These are phyloP conservation scores for Rhinatrema bivittatum DNA, from an alignment of 2,797 vertebrate genomes.

Conservation along the genomic window DNA sequence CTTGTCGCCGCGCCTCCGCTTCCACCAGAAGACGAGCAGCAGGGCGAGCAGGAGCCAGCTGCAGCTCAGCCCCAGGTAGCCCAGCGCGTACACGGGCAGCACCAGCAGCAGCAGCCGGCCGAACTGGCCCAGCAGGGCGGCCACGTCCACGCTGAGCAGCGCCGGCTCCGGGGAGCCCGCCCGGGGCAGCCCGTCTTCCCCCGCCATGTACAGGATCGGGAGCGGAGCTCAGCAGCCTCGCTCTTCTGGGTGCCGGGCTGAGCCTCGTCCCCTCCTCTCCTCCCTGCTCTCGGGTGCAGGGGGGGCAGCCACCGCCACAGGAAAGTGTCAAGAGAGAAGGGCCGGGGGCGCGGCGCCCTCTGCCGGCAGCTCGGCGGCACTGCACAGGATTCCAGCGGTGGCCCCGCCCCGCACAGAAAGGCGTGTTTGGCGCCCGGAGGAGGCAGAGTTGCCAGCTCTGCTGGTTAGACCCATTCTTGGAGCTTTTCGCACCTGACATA, in stretches of 20 bases:
- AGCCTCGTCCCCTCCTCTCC: too few relatives aligned
- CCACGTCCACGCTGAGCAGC: slow-evolving; percentile 61
- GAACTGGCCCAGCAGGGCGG: slow-evolving; percentile 76
- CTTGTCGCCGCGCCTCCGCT: slow-evolving; percentile 56
- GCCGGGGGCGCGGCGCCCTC: background rate
- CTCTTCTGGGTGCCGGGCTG: slow-evolving; percentile 19
- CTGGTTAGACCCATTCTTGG: too few relatives aligned
- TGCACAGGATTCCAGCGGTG: too few relatives aligned
- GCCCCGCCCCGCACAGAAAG: background rate
- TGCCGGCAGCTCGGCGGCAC: too few relatives aligned
- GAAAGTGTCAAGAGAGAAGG: background rate
- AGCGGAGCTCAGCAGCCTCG: background rate
- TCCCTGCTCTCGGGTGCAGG: background rate
- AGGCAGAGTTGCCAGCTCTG: background rate
- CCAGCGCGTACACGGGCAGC: slow-evolving; percentile 83
- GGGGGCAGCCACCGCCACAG: background rate
- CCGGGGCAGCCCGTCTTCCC: slow-evolving; percentile 5
- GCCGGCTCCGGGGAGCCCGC: slow-evolving; percentile 42
- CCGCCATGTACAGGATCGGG: background rate
- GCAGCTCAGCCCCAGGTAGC: slow-evolving; percentile 91
- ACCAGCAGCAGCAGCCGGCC: slow-evolving; percentile 81
- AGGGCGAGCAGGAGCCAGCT: slow-evolving; percentile 89
- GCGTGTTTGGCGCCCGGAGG: background rate
- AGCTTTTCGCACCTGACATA: too few relatives aligned
- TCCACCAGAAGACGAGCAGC: slow-evolving; percentile 74